Evolutionary conservation across 2,113 vertebrate genomes (phyloP), one percentile per base, ranked within the genome.

Genomic region (Carettochelys insculpta): DNA sequence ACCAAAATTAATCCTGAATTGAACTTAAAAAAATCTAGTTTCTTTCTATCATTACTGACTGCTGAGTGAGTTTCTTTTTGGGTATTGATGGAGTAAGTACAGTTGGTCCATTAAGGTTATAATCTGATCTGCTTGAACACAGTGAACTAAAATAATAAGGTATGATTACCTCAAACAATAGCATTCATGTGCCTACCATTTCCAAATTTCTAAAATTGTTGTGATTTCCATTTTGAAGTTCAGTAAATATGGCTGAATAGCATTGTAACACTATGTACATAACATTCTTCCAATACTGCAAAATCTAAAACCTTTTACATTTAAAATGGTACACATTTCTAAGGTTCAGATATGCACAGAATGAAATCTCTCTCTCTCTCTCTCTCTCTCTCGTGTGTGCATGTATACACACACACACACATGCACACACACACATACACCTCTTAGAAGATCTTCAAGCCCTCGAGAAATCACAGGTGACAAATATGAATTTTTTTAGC

Each of bases 201-300:
- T 95, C 87, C 87, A 89, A 92, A 87, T 88, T 96, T 96, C 92
- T 89, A 86, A 93, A 93, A 58, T 51, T 78, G 51, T 87, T 92
- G 92, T 45, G 77, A 85, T 87, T 25, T 92, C 82, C 80, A 34
- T 88, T 96, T 94, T 82, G 38, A 91, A 93, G 51, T 91, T 71
- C 85, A 54, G 54, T 90, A 87, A 91, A 95, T 82, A 90, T 88
- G 43, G n/a, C n/a, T n/a, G n/a, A n/a, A n/a, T n/a, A n/a, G n/a
- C n/a, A n/a, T n/a, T n/a, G n/a, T n/a, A n/a, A n/a, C n/a, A n/a
- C n/a, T n/a, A n/a, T n/a, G n/a, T n/a, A n/a, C n/a, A n/a, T 71
- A 20, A 41, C 68, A 43, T 27, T 75, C 61, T 75, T 45, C 12
- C 24, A 45, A 45, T 29, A 43, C 43, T 75, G 71, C 6, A 27